Conservation (phyloP, 2,888 invertebrate species). For the Microlaimidae sp. region DNA sequence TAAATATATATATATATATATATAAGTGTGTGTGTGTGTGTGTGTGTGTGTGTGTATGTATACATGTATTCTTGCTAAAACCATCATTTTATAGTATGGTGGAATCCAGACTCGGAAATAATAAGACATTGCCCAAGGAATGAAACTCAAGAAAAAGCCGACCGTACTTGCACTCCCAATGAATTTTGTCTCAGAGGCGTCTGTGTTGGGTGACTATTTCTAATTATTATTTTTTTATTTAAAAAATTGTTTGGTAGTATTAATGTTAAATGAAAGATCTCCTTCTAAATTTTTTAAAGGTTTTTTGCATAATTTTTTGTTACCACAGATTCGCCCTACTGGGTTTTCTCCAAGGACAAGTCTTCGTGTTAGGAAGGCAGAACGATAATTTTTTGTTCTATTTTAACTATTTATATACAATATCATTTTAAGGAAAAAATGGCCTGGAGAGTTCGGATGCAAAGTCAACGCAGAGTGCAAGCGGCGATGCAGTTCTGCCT, state of each 20-base stretch:
- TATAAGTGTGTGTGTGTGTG: no score
- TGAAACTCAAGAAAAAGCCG: conserved; percentile 19
- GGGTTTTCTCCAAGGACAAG: no score
- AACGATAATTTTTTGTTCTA: conserved; percentile 10
- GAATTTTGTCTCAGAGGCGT: conserved; percentile 30
- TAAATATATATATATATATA: no score
- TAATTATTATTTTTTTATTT: no score
- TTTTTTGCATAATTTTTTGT: no score
- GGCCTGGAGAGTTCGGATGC: conserved; percentile 33
- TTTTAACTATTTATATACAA: neutral
- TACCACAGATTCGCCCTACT: no score
- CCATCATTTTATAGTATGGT: neutral
- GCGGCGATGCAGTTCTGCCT: conserved; percentile 26
- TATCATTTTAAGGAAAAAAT: conserved; percentile 22
- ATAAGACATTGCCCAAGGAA: conserved; percentile 18
- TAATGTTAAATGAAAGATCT: no score
- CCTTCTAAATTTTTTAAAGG: no score
- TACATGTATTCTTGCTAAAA: no score
- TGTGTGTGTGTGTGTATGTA: no score
- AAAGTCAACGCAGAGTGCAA: conserved; percentile 24
- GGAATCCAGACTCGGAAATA: neutral
- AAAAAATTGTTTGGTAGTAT: no score
- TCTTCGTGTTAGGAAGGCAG: no score
- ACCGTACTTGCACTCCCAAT: conserved; percentile 29
- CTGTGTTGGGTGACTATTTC: conserved; percentile 27